Evolutionary conservation across 2,797 vertebrate species (phyloP).

Genomic region (Melanotaenia pygmaea): DNA sequence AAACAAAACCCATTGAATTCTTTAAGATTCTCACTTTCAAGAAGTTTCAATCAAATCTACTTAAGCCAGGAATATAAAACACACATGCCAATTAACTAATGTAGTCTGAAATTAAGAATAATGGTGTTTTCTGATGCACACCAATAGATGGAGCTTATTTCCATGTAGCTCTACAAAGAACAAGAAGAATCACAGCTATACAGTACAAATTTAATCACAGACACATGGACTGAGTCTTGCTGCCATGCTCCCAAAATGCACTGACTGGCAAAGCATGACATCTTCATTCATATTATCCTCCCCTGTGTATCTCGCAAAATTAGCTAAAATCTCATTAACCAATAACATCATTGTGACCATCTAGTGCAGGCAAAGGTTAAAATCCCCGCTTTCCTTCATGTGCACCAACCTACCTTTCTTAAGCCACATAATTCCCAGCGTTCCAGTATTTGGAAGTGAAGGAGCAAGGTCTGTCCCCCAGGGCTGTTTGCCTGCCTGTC

Average conservation of each 20-base stretch:
- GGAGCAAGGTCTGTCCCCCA: conserved; percentile 75
- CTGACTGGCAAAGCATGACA: conserved; percentile 54
- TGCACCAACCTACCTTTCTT: conserved; percentile 60
- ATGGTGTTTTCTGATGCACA: neutral
- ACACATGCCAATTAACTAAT: neutral
- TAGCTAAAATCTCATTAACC: conserved; percentile 65
- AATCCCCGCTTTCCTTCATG: conserved; percentile 24
- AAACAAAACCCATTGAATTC: too few relatives aligned
- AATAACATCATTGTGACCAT: conserved; percentile 56
- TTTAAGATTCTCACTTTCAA: too few relatives aligned
- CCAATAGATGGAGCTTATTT: conserved; percentile 45
- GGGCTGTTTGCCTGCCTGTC: conserved; percentile 82
- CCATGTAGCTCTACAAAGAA: conserved; percentile 36
- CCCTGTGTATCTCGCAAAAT: conserved; percentile 50
- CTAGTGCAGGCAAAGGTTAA: conserved; percentile 57
- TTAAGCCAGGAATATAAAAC: neutral
- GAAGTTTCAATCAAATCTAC: too few relatives aligned
- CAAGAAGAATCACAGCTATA: conserved; percentile 32
- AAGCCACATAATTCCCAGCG: conserved; percentile 65
- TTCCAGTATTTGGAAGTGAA: conserved; percentile 65
- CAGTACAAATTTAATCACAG: conserved; percentile 52
- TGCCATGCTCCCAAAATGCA: conserved; percentile 60
- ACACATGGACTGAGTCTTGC: conserved; percentile 45
- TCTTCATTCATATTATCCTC: conserved; percentile 48
- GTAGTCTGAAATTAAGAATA: neutral